Conservation (phyloP, 2,113 vertebrate species). For the Tetraodon nigroviridis region DNA sequence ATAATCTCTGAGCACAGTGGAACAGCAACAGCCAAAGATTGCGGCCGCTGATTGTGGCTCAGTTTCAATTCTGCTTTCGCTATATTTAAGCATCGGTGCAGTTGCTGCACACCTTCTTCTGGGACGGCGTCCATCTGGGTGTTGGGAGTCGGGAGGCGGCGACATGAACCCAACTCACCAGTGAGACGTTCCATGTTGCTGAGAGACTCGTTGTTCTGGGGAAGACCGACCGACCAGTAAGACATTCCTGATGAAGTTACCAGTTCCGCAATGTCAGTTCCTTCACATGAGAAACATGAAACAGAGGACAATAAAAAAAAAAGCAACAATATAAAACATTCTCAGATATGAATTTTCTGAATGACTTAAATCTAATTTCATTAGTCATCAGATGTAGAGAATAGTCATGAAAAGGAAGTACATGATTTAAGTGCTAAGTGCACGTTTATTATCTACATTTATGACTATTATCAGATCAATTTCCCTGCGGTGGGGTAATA, state of each 20-base stretch:
- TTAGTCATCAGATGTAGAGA: no score
- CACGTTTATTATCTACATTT: no score
- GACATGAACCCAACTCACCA: conserved; percentile 62
- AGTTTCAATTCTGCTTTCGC: conserved; percentile 48
- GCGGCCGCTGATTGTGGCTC: neutral
- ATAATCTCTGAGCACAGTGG: neutral
- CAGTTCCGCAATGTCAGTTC: neutral
- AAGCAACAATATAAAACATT: neutral
- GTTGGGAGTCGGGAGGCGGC: no score
- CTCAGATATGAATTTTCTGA: no score
- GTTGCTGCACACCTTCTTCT: neutral
- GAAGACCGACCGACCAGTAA: conserved; percentile 80
- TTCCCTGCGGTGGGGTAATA: no score
- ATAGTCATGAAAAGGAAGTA: no score
- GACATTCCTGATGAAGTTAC: conserved; percentile 67
- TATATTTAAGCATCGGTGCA: conserved; percentile 17
- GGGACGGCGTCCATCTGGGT: neutral
- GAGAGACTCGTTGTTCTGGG: conserved; percentile 58
- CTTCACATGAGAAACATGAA: conserved; percentile 1
- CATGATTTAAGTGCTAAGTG: no score
- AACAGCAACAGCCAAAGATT: neutral
- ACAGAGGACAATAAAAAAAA: conserved; percentile 27
- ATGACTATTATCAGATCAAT: no score
- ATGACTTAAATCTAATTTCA: no score
- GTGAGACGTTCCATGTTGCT: conserved; percentile 66